Evolutionary conservation across 2,113 vertebrate genomes (phyloP).

Genomic region (Sarotherodon lohbergeri): DNA sequence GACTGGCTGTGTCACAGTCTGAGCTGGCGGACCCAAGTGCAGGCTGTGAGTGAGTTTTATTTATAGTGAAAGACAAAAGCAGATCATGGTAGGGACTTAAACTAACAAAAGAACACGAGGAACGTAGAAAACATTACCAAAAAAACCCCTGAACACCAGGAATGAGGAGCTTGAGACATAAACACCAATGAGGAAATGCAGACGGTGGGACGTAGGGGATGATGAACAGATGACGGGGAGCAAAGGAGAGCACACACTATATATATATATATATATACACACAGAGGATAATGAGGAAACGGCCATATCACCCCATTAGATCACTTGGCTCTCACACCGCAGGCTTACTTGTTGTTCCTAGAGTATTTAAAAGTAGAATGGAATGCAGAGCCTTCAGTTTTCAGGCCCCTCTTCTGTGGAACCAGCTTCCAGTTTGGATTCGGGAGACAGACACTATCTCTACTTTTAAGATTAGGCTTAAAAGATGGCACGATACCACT

Average conservation of each 20-base stretch:
- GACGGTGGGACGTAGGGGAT: too few relatives aligned
- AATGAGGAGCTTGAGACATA: fast-evolving
- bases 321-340: too few relatives aligned
- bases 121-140: fast-evolving
- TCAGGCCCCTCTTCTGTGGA: too few relatives aligned
- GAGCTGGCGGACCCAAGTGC: not conserved
- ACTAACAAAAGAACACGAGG: not conserved
- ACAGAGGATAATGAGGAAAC: not conserved
- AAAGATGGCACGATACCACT: too few relatives aligned
- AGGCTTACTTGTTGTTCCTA: too few relatives aligned
- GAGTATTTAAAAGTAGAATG: too few relatives aligned
- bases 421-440: too few relatives aligned
- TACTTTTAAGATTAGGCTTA: too few relatives aligned
- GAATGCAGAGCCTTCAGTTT: too few relatives aligned
- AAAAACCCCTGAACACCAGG: fast-evolving
- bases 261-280: not conserved
- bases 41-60: not conserved
- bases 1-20: not conserved
- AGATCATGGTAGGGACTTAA: not conserved
- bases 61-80: not conserved
- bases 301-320: not conserved
- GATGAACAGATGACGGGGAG: fast-evolving
- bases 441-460: too few relatives aligned
- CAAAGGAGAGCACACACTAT: not conserved
- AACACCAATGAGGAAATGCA: not conserved